Conservation (phyloP, 37 sponge, comb jelly and placozoan genomes). For the Haliclona indistincta region DNA sequence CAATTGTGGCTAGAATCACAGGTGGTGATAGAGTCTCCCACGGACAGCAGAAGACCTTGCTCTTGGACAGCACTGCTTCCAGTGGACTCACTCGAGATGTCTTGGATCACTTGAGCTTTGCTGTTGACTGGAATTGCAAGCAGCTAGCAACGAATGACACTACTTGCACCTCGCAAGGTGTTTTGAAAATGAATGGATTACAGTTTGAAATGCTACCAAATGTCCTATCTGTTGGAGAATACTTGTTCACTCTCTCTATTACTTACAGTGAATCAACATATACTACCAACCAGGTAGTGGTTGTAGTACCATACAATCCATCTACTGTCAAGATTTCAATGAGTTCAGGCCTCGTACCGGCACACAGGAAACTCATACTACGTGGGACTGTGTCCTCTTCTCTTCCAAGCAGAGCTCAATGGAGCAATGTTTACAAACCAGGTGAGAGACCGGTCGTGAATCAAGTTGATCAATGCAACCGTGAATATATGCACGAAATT, state of each 20-base stretch:
- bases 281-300: slow-evolving; percentile 3
- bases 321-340: neutral
- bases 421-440: slow-evolving; percentile 20
- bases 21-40: slow-evolving; percentile 11
- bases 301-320: slow-evolving; percentile 3
- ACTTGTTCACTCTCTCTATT: slow-evolving; percentile 14
- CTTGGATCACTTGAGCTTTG: neutral
- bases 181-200: no score
- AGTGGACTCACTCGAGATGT: neutral
- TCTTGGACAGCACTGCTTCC: slow-evolving; percentile 19
- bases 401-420: neutral
- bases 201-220: neutral
- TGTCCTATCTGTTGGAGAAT: slow-evolving; percentile 20
- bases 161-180: no score
- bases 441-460: no score
- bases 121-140: slow-evolving; percentile 18
- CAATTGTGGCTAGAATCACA: slow-evolving; percentile 10
- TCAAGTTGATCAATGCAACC: no score
- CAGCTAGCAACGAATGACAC: neutral
- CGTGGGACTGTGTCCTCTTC: neutral
- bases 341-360: neutral
- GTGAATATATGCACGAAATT: no score
- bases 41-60: slow-evolving; percentile 3
- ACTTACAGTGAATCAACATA: neutral
- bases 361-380: slow-evolving; percentile 6